Conservation (phyloP, 2,113 vertebrate genomes). For the Martes martes region DNA sequence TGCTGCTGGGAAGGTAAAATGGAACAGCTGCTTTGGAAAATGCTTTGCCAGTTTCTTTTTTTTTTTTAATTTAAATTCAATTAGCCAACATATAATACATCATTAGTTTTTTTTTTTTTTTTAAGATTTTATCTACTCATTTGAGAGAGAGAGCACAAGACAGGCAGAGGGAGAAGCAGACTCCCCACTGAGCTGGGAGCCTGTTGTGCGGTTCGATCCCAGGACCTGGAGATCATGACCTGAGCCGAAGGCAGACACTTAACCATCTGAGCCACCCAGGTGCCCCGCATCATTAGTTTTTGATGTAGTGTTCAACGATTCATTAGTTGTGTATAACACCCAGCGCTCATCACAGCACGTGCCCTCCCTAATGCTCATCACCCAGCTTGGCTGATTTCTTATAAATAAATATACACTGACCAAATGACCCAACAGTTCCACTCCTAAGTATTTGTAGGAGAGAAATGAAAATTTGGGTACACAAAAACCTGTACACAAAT, state of each 20-base stretch:
- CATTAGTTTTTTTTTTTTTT: neutral
- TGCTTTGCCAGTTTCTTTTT: neutral
- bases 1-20: neutral
- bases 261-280: too few species aligned
- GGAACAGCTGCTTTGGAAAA: neutral
- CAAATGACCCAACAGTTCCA: neutral
- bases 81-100: neutral
- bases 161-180: too few species aligned
- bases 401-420: neutral
- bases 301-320: neutral
- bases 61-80: neutral
- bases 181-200: too few species aligned
- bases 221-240: too few species aligned
- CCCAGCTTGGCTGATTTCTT: neutral
- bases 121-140: too few species aligned
- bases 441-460: neutral
- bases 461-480: neutral
- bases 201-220: too few species aligned
- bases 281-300: neutral
- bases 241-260: too few species aligned
- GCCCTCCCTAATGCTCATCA: neutral
- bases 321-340: neutral
- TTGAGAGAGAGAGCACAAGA: too few species aligned
- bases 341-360: neutral
- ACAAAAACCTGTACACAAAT: neutral